Conservation (phyloP, 2,113 vertebrate genomes). For the Mionectes macconnelli region DNA sequence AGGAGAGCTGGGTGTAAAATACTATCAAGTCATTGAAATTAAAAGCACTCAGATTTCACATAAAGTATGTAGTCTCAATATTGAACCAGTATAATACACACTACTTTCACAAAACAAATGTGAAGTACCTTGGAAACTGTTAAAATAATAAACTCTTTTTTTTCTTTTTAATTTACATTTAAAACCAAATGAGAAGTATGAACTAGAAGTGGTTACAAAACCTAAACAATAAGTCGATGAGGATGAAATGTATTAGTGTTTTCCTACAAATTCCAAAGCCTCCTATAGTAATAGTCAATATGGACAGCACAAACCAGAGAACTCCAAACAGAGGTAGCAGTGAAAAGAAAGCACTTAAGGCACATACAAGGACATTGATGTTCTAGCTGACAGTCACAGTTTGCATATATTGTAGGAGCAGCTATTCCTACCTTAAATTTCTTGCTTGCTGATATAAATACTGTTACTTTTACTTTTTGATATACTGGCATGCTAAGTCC, state of each 20-base stretch:
- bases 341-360: not conserved
- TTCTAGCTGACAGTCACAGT: not conserved
- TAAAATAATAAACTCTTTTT: not conserved
- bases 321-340: not conserved
- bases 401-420: not conserved
- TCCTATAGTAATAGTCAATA: not conserved
- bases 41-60: not conserved
- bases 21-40: not conserved
- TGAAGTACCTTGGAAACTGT: not conserved
- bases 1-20: not conserved
- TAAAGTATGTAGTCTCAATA: not conserved
- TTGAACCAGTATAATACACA: not conserved
- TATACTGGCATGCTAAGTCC: not conserved
- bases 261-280: not conserved
- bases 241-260: not conserved
- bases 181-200: not conserved
- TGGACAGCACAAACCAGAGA: not conserved
- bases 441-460: not conserved
- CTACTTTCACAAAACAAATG: not conserved
- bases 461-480: not conserved
- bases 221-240: not conserved
- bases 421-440: not conserved
- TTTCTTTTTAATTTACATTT: not conserved
- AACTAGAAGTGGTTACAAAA: not conserved
- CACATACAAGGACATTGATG: not conserved